phyloP scores from a whole-genome alignment of 35 echinoderm and acorn worm genomes.

The Nesometra sesokonis region DNA sequence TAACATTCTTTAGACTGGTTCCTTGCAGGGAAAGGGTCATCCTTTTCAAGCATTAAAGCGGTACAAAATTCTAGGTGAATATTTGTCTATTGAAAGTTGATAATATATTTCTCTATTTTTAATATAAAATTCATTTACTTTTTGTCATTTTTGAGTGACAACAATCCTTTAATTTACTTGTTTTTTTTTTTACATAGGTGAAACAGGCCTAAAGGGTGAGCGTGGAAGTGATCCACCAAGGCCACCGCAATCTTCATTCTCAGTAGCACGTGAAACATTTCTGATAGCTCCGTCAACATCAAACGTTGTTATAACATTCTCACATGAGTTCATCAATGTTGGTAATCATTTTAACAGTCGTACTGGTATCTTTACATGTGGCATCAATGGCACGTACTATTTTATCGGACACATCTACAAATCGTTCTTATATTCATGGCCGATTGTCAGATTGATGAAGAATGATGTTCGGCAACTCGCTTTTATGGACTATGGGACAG shows the following conservation, averaged over 20 bases:
- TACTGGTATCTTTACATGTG: slow-evolving; percentile 46
- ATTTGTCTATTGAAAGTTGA: too few species aligned
- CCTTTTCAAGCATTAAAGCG: too few species aligned
- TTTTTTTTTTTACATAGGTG: too few species aligned
- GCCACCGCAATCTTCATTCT: slow-evolving; percentile 53
- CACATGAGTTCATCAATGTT: slow-evolving; percentile 55
- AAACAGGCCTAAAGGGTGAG: neutral
- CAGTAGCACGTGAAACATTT: slow-evolving; percentile 47
- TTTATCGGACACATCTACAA: slow-evolving; percentile 78
- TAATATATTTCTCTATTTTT: too few species aligned
- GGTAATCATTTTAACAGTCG: slow-evolving; percentile 61
- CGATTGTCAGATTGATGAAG: slow-evolving; percentile 77
- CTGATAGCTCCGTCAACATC: slow-evolving; percentile 40
- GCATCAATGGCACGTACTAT: slow-evolving; percentile 86
- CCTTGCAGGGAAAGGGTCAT: too few species aligned
- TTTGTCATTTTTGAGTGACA: too few species aligned
- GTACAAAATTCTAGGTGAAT: too few species aligned
- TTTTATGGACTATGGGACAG: slow-evolving; percentile 71
- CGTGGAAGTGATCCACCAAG: neutral
- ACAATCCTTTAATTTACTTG: too few species aligned
- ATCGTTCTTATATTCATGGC: slow-evolving; percentile 57
- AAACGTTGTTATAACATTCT: slow-evolving; percentile 45
- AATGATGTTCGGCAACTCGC: slow-evolving; percentile 50
- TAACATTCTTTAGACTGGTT: too few species aligned
- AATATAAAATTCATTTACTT: too few species aligned